A percentile compares a stretch with the other conserved stretches of the same genome.
Conservation (phyloP, 2,113 vertebrate genomes). For the Ceyx cyanopectus region DNA sequence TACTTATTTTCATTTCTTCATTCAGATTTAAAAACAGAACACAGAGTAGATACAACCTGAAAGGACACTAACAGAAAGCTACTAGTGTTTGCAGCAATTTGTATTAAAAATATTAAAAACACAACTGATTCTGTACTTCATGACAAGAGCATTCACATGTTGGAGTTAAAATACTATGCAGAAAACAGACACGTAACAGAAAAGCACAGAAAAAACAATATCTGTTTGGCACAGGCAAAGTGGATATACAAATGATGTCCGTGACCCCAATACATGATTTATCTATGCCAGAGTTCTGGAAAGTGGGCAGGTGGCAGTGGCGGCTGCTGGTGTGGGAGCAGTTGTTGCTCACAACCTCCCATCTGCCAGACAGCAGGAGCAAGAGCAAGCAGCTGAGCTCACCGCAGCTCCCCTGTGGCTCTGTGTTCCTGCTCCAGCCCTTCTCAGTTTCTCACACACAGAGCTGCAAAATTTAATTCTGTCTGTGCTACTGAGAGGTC, state of each 20-base stretch:
- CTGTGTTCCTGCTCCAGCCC: background rate
- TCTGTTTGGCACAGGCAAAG: background rate
- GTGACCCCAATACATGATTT: background rate
- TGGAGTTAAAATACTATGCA: background rate
- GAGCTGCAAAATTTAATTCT: constrained; percentile 3
- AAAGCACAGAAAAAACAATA: background rate
- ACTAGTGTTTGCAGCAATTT: background rate
- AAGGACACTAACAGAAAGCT: background rate
- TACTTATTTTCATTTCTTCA: background rate
- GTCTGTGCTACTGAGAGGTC: background rate
- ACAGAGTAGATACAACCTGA: background rate
- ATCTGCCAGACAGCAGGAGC: constrained; percentile 40
- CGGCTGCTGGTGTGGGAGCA: constrained; percentile 26
- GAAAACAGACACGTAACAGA: background rate
- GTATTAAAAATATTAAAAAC: background rate
- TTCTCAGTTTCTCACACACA: background rate
- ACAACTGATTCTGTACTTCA: background rate
- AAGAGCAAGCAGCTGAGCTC: background rate
- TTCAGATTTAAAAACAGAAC: background rate
- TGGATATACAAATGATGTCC: background rate
- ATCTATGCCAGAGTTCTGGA: background rate
- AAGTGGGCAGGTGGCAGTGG: background rate
- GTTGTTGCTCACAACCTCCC: constrained; percentile 34
- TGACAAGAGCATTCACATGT: background rate
- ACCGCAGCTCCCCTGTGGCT: background rate